Percentiles rank a stretch among this genome's conserved stretches.
phyloP scores from a whole-genome alignment of 2,797 vertebrate species.

The Coendou prehensilis region DNA sequence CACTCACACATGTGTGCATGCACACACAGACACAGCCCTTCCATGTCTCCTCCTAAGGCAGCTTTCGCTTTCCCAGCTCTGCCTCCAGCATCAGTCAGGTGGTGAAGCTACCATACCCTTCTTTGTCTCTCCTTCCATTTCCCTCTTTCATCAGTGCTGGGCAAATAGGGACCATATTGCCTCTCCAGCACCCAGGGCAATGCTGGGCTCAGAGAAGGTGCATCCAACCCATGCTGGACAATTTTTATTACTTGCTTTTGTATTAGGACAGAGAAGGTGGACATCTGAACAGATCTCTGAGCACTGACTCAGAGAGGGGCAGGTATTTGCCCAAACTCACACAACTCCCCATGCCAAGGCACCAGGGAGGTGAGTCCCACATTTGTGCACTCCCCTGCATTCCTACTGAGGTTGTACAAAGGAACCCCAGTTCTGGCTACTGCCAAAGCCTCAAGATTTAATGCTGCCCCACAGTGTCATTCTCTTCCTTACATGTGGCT shows the following conservation, averaged over 20 bases:
- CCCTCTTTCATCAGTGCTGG: neutral
- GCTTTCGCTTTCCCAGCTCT: neutral
- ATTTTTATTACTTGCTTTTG: neutral
- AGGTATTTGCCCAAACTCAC: neutral
- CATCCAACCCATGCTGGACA: neutral
- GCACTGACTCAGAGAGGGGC: neutral
- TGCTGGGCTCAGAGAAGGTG: neutral
- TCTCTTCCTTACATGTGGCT: neutral
- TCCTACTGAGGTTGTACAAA: neutral
- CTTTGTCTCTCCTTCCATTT: neutral
- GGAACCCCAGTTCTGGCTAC: neutral
- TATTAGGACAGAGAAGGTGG: neutral
- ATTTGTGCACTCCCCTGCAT: neutral
- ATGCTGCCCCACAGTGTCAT: neutral
- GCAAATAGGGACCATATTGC: fast-evolving
- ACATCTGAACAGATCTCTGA: neutral
- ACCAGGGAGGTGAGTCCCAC: neutral
- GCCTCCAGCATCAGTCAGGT: neutral
- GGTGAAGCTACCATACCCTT: neutral
- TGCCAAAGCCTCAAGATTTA: neutral
- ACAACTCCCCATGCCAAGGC: neutral
- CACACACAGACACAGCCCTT: neutral
- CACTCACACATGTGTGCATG: fast-evolving
- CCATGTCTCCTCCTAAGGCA: neutral
- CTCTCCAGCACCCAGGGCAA: neutral